These are phyloP conservation scores for Polydrusus cervinus DNA, from an alignment of 2,888 invertebrate genomes.

Conservation along the genomic window DNA sequence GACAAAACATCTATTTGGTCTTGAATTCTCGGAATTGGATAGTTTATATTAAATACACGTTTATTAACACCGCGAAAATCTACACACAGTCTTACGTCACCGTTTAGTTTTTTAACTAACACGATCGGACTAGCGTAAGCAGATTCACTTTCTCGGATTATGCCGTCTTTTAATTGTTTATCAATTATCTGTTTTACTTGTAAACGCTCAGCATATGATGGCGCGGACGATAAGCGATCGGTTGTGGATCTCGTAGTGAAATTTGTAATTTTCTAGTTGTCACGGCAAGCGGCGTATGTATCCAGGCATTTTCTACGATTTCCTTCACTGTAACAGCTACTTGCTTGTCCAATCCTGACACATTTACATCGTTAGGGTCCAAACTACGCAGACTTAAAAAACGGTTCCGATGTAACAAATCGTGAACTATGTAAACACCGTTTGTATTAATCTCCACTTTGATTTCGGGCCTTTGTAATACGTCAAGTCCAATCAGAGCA, in stretches of 20 bases:
- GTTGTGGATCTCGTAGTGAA: slow-evolving; percentile 16
- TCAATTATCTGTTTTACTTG: slow-evolving; percentile 40
- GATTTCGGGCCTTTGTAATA: not conserved
- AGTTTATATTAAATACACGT: slow-evolving; percentile 16
- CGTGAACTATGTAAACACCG: not conserved
- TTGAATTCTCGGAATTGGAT: slow-evolving; percentile 27
- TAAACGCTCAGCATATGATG: slow-evolving; percentile 31
- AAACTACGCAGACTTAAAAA: not conserved
- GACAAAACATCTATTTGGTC: slow-evolving; percentile 34
- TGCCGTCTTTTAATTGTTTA: slow-evolving; percentile 22
- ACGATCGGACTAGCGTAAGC: slow-evolving; percentile 39
- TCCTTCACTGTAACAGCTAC: not conserved
- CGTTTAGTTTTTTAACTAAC: slow-evolving; percentile 33
- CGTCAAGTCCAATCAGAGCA: no score
- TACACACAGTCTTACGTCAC: slow-evolving; percentile 25
- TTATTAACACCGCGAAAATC: slow-evolving; percentile 36
- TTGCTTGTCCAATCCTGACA: slow-evolving; percentile 14
- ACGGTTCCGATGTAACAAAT: not conserved
- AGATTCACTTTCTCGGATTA: slow-evolving; percentile 38
- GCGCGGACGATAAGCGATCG: slow-evolving; percentile 31
- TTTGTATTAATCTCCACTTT: not conserved
- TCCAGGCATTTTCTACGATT: not conserved
- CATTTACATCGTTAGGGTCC: not conserved
- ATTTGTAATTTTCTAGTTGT: slow-evolving; percentile 27
- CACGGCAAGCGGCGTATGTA: no score